Conservation (phyloP, 2,797 vertebrate genomes). For the Lerista edwardsae region DNA sequence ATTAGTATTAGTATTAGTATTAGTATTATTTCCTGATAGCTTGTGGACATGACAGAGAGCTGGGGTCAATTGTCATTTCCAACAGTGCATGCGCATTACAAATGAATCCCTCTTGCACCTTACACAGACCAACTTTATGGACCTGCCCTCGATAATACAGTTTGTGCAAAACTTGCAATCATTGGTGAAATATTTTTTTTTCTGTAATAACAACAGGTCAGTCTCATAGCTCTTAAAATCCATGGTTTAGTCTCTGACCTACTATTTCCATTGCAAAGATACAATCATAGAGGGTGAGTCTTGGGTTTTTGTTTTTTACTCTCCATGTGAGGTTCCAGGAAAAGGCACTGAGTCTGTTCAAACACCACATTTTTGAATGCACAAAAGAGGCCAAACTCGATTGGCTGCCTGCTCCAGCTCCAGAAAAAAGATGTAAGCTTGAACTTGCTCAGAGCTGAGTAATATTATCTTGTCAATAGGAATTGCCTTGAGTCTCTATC, state of each 20-base stretch:
- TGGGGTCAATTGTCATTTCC: neutral
- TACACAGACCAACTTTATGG: neutral
- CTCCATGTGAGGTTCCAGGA: neutral
- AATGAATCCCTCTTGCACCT: neutral
- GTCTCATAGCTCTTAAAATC: neutral
- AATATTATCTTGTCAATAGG: constrained; percentile 80
- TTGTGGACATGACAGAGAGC: neutral
- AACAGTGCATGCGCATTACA: neutral
- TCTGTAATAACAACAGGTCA: neutral
- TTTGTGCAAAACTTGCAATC: neutral
- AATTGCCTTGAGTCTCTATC: constrained; percentile 86
- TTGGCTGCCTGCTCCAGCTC: constrained; percentile 31
- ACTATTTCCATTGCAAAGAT: neutral
- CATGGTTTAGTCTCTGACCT: neutral
- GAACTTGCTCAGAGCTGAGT: constrained; percentile 66
- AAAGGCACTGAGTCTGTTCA: neutral
- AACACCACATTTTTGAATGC: constrained; percentile 30
- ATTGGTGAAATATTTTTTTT: neutral
- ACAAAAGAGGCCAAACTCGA: constrained; percentile 51
- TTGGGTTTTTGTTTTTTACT: neutral
- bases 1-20: too few species aligned
- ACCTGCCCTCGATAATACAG: neutral
- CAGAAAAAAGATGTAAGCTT: constrained; percentile 74
- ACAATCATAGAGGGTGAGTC: neutral
- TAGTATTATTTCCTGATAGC: neutral